Percentiles rank a stretch among this genome's conserved stretches.
These are phyloP conservation scores for Lumbricus terrestris DNA, from an alignment of 2,888 invertebrate genomes.

Conservation along the genomic window DNA sequence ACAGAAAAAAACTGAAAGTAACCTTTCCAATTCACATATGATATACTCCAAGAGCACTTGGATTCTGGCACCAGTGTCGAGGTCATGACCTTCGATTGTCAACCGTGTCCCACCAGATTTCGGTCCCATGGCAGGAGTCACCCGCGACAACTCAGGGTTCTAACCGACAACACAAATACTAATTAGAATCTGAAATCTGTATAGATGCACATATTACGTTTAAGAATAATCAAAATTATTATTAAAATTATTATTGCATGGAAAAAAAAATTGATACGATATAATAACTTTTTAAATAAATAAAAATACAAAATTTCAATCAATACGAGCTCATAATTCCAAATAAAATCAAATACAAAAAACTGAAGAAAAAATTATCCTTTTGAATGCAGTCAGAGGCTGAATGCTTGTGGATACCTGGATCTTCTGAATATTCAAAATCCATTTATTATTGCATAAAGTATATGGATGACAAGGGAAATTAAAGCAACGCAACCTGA, in stretches of 20 bases:
- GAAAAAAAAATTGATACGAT: no score
- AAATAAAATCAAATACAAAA: neutral
- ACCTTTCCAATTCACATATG: constrained; percentile 27
- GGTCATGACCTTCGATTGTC: constrained; percentile 84
- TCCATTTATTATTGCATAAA: neutral
- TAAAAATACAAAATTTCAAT: neutral
- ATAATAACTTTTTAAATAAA: neutral
- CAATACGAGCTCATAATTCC: neutral
- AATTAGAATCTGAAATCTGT: neutral
- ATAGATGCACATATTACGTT: neutral
- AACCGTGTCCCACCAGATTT: constrained; percentile 93
- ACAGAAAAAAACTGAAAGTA: neutral
- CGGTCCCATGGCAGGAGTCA: constrained; percentile 73
- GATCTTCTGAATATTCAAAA: constrained; percentile 80
- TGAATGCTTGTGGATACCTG: constrained; percentile 89
- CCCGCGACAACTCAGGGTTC: constrained; percentile 69
- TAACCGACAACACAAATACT: constrained; percentile 39
- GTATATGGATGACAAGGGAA: neutral
- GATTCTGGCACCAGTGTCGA: constrained; percentile 80
- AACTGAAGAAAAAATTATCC: no score
- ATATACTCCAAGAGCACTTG: constrained; percentile 27
- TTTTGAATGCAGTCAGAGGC: constrained; percentile 81
- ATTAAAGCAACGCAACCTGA: neutral
- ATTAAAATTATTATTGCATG: no score
- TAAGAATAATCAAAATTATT: no score